A percentile compares a stretch with the other conserved stretches of the same genome.
These are phyloP conservation scores for Eilema depressum DNA, from an alignment of 2,888 invertebrate genomes.

Conservation along the genomic window DNA sequence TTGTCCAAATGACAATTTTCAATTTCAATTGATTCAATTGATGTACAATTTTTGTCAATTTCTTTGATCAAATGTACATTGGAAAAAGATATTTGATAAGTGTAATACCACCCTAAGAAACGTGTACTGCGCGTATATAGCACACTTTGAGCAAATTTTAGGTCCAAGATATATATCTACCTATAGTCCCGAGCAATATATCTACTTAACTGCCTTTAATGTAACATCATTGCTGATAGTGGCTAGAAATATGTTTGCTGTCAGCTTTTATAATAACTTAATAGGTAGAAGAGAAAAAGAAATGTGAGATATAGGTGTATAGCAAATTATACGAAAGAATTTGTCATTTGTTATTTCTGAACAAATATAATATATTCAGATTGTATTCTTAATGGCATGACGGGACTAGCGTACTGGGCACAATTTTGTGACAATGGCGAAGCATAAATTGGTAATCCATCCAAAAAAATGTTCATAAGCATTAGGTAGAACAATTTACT, in stretches of 20 bases:
- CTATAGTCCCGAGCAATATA: too few species aligned
- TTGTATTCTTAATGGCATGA: constrained; percentile 6
- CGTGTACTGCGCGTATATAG: too few species aligned
- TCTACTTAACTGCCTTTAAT: too few species aligned
- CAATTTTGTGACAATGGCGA: neutral
- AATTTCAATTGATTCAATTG: too few species aligned
- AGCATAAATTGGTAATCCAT: neutral
- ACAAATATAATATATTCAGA: neutral
- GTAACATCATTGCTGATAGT: neutral
- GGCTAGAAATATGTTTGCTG: constrained; percentile 12
- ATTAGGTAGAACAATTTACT: neutral
- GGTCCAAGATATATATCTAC: too few species aligned
- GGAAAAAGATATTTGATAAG: too few species aligned
- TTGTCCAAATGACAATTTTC: too few species aligned
- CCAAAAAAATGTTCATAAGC: constrained; percentile 1
- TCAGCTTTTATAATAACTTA: constrained; percentile 23
- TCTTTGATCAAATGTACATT: too few species aligned
- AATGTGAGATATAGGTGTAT: neutral
- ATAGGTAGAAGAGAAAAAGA: constrained; percentile 6
- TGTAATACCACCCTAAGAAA: too few species aligned
- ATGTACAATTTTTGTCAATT: too few species aligned
- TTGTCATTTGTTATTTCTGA: neutral
- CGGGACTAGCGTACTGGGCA: neutral
- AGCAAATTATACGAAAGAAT: neutral
- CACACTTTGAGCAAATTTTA: too few species aligned